A percentile compares a stretch with the other conserved stretches of the same genome.
Conservation (phyloP, 2,113 vertebrate genomes). For the Raja brachyura region DNA sequence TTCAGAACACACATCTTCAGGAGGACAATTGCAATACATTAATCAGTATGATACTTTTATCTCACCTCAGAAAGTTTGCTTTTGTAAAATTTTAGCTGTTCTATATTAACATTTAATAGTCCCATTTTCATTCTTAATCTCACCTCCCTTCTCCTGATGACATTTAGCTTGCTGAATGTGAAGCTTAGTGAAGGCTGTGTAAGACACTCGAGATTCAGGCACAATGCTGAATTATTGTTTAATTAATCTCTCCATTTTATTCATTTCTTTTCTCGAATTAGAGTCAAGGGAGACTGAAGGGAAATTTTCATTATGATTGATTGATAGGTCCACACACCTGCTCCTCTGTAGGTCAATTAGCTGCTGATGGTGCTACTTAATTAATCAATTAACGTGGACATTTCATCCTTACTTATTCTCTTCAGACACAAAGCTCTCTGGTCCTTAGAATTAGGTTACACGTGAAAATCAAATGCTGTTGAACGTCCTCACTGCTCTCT, state of each 20-base stretch:
- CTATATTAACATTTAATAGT: background rate
- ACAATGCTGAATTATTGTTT: background rate
- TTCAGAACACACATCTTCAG: background rate
- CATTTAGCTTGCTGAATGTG: too few relatives aligned
- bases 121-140: background rate
- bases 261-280: background rate
- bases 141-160: background rate
- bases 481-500: background rate
- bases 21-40: background rate
- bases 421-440: background rate
- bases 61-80: background rate
- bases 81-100: background rate
- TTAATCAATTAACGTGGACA: slow-evolving; percentile 12
- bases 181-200: background rate
- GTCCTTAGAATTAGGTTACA: background rate
- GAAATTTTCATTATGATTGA: background rate
- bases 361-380: background rate
- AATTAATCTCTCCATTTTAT: background rate
- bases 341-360: background rate
- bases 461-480: background rate
- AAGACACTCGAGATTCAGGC: background rate
- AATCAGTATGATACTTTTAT: background rate
- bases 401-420: background rate
- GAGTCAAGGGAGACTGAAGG: background rate
- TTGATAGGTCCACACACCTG: background rate